These are phyloP conservation scores for Cataglyphis rosenhaueri DNA, from an alignment of 2,888 invertebrate genomes.

Conservation along the genomic window DNA sequence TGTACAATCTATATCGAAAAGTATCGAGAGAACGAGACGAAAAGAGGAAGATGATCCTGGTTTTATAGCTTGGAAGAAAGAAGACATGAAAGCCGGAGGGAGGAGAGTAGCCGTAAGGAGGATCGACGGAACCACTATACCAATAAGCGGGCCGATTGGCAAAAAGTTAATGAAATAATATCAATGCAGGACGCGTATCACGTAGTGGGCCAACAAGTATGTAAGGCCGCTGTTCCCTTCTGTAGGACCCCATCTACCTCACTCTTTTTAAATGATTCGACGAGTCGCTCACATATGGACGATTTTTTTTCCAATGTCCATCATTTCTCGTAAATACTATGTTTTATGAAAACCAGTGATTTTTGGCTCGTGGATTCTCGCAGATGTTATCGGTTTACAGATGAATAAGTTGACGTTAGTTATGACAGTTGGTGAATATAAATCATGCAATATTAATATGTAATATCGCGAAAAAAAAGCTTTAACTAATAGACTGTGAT, in stretches of 20 bases:
- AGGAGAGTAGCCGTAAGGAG: conserved; percentile 72
- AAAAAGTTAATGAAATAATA: conserved; percentile 85
- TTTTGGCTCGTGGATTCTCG: conserved; percentile 8
- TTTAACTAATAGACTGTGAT: not conserved
- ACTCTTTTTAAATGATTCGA: conserved; percentile 10
- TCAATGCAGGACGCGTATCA: conserved; percentile 84
- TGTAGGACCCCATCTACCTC: conserved; percentile 51
- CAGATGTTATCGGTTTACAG: conserved; percentile 12
- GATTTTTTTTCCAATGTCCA: conserved; percentile 56
- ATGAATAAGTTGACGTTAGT: not conserved
- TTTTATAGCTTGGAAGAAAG: conserved; percentile 49
- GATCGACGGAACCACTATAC: conserved; percentile 76
- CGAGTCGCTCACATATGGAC: conserved; percentile 52
- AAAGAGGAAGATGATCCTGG: conserved; percentile 68
- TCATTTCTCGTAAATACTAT: conserved; percentile 25
- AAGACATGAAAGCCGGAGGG: conserved; percentile 34
- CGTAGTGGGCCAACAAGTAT: conserved; percentile 82
- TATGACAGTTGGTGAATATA: not conserved
- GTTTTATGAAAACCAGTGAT: conserved; percentile 23
- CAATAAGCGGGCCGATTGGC: conserved; percentile 75
- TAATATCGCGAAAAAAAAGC: not conserved
- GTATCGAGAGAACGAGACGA: conserved; percentile 62
- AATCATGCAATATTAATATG: not conserved
- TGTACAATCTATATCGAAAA: conserved; percentile 68
- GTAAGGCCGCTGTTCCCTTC: conserved; percentile 67